Percentiles rank a stretch among this genome's conserved stretches.
Conservation (phyloP, 2,888 invertebrate genomes). For the Dexiosoma caninum region DNA sequence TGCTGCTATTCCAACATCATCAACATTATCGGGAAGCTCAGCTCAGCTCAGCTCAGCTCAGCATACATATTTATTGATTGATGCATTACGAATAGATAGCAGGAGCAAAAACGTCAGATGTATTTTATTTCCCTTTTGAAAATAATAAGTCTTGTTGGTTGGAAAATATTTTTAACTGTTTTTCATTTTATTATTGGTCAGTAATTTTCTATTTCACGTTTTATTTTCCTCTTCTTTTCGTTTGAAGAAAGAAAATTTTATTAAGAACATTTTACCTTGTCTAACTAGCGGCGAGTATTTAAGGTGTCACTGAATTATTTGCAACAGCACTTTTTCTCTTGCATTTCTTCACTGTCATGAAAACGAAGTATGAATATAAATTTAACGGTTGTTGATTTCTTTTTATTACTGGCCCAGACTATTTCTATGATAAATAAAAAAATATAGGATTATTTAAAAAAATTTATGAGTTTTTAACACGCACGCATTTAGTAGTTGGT, state of each 20-base stretch:
- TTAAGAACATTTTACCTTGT: slow-evolving; percentile 45
- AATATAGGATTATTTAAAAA: slow-evolving; percentile 37
- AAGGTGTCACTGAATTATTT: slow-evolving; percentile 62
- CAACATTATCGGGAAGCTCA: slow-evolving; percentile 52
- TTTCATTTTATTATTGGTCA: slow-evolving; percentile 51
- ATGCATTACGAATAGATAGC: slow-evolving; percentile 56
- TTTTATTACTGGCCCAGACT: slow-evolving; percentile 28
- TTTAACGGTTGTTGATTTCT: slow-evolving; percentile 49
- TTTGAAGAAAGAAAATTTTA: slow-evolving; percentile 39
- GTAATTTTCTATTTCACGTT: slow-evolving; percentile 42
- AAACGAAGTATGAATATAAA: slow-evolving; percentile 30
- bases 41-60: slow-evolving; percentile 51
- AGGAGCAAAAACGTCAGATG: slow-evolving; percentile 8
- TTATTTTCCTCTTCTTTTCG: background rate
- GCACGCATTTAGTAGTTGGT: slow-evolving; percentile 27
- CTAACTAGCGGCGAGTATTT: slow-evolving; percentile 54
- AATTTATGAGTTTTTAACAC: slow-evolving; percentile 61
- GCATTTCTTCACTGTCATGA: slow-evolving; percentile 43
- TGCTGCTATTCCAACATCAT: slow-evolving; percentile 31
- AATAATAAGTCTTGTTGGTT: slow-evolving; percentile 33
- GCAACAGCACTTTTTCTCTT: slow-evolving; percentile 41
- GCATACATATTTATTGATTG: slow-evolving; percentile 64
- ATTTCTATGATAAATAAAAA: slow-evolving; percentile 30
- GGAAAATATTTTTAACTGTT: slow-evolving; percentile 23
- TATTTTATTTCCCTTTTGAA: slow-evolving; percentile 4